Conservation (phyloP, 2,888 invertebrate species). For the Pandemis corylana region DNA sequence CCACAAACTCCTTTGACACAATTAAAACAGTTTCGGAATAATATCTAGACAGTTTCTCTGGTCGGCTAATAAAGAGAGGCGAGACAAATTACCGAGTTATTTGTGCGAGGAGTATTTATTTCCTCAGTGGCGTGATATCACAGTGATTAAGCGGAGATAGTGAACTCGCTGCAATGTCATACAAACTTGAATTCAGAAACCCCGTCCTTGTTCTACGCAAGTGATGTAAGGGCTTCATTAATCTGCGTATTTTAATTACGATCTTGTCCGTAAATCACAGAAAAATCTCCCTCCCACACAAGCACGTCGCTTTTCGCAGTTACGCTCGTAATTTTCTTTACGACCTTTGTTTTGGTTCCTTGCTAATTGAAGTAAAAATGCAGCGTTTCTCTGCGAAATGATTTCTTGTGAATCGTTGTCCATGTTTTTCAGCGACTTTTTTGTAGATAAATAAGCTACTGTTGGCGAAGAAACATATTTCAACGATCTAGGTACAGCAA, state of each 20-base stretch:
- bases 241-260: slow-evolving; percentile 37
- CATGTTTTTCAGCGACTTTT: not conserved
- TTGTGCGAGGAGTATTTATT: not conserved
- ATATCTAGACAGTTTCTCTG: not conserved
- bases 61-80: not conserved
- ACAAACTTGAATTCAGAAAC: slow-evolving; percentile 5
- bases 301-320: slow-evolving; percentile 28
- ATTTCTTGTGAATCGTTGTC: not conserved
- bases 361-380: slow-evolving; percentile 28
- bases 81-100: not conserved
- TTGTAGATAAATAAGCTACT: not conserved
- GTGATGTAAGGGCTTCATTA: slow-evolving; percentile 34
- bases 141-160: not conserved
- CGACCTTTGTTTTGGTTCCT: slow-evolving; percentile 30
- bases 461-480: too few species aligned
- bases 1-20: slow-evolving; percentile 1
- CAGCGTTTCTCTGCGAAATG: slow-evolving; percentile 16
- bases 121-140: not conserved
- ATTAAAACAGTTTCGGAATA: slow-evolving; percentile 2
- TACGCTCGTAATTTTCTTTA: slow-evolving; percentile 33
- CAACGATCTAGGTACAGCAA: too few species aligned
- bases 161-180: not conserved
- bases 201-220: slow-evolving; percentile 10
- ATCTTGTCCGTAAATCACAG: slow-evolving; percentile 33
- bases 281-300: slow-evolving; percentile 29